These are phyloP conservation scores for Pyrocoelia pectoralis DNA, from an alignment of 2,888 invertebrate species.

Conservation along the genomic window DNA sequence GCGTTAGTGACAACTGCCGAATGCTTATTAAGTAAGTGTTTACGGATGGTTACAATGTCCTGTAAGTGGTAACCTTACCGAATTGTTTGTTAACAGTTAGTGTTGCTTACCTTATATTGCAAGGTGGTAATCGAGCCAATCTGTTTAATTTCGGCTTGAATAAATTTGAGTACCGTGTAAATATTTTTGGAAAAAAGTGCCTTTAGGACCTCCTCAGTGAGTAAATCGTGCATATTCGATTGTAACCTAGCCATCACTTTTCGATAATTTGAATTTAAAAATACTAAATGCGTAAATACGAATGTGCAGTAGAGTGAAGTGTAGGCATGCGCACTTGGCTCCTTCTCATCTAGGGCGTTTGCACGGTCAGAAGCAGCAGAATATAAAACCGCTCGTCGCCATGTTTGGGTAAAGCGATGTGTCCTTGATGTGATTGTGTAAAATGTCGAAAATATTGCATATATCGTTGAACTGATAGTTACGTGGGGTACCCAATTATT, in stretches of 20 bases:
- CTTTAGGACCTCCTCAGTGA: constrained; percentile 61
- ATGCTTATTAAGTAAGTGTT: constrained; percentile 63
- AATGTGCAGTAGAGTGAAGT: neutral
- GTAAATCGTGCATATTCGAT: constrained; percentile 46
- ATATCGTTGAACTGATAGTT: constrained; percentile 61
- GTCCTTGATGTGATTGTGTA: constrained; percentile 59
- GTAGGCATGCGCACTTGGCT: constrained; percentile 42
- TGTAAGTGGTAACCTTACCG: constrained; percentile 42
- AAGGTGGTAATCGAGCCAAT: constrained; percentile 62
- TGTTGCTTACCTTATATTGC: constrained; percentile 60
- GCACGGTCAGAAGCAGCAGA: constrained; percentile 47
- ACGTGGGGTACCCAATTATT: constrained; percentile 65
- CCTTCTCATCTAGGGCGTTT: constrained; percentile 45
- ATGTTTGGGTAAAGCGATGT: constrained; percentile 62
- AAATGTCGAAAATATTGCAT: constrained; percentile 63
- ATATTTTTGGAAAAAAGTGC: constrained; percentile 64
- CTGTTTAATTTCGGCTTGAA: constrained; percentile 65
- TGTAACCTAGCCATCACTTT: constrained; percentile 44
- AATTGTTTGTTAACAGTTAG: neutral
- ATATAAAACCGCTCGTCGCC: constrained; percentile 61
- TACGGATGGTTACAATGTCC: constrained; percentile 59
- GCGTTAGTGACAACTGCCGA: constrained; percentile 60
- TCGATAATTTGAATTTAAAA: constrained; percentile 25
- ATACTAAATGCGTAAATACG: constrained; percentile 16
- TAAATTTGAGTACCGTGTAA: constrained; percentile 65